Base-by-base conservation (phyloP, 2,888 invertebrate genomes). In the Parascotia fuliginaria region DNA sequence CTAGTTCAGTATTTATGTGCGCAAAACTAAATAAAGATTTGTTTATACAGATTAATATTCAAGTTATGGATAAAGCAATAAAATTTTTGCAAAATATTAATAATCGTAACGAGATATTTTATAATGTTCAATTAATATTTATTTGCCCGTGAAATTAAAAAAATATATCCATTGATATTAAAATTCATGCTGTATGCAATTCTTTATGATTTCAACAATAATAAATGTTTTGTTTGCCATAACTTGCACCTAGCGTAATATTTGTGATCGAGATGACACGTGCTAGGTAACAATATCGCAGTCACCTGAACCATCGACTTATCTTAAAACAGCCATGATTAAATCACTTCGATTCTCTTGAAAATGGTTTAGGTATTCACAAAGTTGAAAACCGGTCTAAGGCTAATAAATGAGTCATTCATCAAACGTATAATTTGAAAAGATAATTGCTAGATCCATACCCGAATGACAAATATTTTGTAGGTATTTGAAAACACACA, bases 71-170 rank as follows among this genome's bases (percentile, higher is more conserved):
- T 47, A 58, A 15, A 42, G 71, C 54, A 64, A 61, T 68, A 64
- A 70, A 65, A 71, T 33, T 54, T 57, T 56, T 53, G 52, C n/a
- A 53, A 60, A 68, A 64, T 71, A 71, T 70, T 71, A 71, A 68
- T 68, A 68, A 68, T 68, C 68, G 72, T 72, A 72, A 72, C 73
- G 73, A 67, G 65, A 67, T 58, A 67, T 71, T 71, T 68, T 68
- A 68, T 68, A 58, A 61, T 71, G 69, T 69, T 55, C 76, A 73
- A 77, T 79, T 77, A 78, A 77, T 75, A 79, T 76, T 79, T 79
- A 78, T 75, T 68, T 72, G 40, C 45, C 60, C 79, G 79, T 79
- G 80, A 79, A 79, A 78, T 79, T 77, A 77, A 79, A 78, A 69
- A 68, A 59, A 75, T 71, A 68, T 70, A 64, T 68, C 33, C 52